Evolutionary conservation across 2,113 vertebrate genomes (phyloP).

Genomic region (Ictalurus punctatus): DNA sequence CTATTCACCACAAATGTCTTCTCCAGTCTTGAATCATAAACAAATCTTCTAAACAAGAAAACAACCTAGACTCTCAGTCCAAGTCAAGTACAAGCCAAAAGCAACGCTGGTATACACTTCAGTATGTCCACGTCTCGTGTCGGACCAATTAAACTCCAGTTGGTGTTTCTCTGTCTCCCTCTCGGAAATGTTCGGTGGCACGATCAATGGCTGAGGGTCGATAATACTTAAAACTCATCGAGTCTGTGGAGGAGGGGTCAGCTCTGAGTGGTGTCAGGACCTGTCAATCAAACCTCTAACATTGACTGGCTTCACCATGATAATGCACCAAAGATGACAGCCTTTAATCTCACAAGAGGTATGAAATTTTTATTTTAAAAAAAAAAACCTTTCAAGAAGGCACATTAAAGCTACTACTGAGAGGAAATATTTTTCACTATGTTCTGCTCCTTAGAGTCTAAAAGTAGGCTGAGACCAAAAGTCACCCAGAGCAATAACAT

Average conservation of each 20-base stretch:
- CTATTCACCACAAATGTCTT: neutral
- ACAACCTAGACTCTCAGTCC: constrained; percentile 12
- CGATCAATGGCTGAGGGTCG: constrained; percentile 13
- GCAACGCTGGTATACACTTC: neutral
- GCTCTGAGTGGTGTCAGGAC: constrained; percentile 51
- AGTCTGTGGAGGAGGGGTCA: constrained; percentile 28
- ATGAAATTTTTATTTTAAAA: constrained; percentile 33
- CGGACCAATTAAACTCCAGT: constrained; percentile 30
- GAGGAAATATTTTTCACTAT: neutral
- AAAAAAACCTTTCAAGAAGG: constrained; percentile 55
- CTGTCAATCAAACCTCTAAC: constrained; percentile 66
- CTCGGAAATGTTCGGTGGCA: neutral
- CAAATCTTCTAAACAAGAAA: constrained; percentile 35
- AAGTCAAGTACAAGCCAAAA: constrained; percentile 23
- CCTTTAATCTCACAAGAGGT: constrained; percentile 58
- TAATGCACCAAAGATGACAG: constrained; percentile 63
- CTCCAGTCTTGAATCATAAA: constrained; percentile 9
- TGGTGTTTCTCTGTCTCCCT: neutral
- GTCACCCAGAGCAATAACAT: constrained; percentile 35
- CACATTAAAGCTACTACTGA: constrained; percentile 7
- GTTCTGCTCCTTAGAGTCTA: neutral
- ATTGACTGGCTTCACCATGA: constrained; percentile 58
- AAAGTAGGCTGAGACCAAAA: constrained; percentile 31
- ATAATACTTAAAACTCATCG: constrained; percentile 7
- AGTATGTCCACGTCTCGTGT: neutral